Percentiles rank a stretch among this genome's conserved stretches.
Conservation (phyloP, 2,797 vertebrate genomes). For the Cuniculus paca region DNA sequence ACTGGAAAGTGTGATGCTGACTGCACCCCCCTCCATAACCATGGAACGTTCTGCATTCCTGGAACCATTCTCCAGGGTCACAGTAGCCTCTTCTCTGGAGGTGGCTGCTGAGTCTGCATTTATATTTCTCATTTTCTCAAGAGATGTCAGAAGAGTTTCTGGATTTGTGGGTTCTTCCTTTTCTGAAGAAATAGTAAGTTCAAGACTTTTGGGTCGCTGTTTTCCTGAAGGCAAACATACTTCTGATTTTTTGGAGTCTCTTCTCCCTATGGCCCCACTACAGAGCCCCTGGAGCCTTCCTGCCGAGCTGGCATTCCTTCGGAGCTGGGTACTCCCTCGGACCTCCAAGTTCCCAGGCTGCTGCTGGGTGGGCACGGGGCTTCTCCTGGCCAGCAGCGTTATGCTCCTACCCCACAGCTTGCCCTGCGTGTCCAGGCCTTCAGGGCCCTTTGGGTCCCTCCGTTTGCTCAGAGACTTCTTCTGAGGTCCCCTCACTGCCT, state of each 20-base stretch:
- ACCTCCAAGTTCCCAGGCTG: background rate
- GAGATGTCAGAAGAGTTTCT: background rate
- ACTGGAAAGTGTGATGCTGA: background rate
- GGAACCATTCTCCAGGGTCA: background rate
- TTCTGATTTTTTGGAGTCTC: background rate
- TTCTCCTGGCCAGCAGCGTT: background rate
- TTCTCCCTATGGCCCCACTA: background rate
- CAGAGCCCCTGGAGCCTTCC: slow-evolving; percentile 67
- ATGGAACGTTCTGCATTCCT: background rate
- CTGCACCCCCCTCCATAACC: background rate
- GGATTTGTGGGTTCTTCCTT: background rate
- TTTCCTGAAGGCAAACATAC: slow-evolving; percentile 34
- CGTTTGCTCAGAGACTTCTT: slow-evolving; percentile 36
- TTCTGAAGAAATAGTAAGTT: slow-evolving; percentile 51
- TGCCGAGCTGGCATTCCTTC: slow-evolving; percentile 62
- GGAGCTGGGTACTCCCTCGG: fast-evolving
- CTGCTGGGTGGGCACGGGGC: fast-evolving
- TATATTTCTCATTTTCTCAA: background rate
- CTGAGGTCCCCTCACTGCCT: slow-evolving; percentile 53
- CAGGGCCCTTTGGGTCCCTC: slow-evolving; percentile 38
- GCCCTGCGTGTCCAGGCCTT: background rate
- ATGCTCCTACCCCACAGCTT: background rate
- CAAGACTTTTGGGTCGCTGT: slow-evolving; percentile 74
- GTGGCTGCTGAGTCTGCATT: background rate
- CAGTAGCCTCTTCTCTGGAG: background rate